These are phyloP conservation scores for Corythornis vintsioides DNA, from an alignment of 2,113 vertebrate species.

Conservation along the genomic window DNA sequence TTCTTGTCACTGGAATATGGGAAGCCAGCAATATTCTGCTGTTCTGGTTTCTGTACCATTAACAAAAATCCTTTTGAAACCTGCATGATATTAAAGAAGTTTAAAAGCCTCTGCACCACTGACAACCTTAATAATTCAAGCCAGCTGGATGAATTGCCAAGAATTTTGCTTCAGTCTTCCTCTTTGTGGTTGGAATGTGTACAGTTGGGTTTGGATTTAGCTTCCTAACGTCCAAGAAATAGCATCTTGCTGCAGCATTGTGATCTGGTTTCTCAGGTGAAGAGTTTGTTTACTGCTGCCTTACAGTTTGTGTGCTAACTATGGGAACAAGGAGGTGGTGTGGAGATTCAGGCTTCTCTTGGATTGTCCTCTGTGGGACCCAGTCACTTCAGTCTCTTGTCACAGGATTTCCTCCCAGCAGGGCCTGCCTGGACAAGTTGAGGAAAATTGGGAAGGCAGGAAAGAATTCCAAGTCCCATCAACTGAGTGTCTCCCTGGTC, in stretches of 20 bases:
- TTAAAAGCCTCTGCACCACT: background rate
- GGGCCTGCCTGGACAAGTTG: constrained; percentile 72
- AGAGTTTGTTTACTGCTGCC: constrained; percentile 19
- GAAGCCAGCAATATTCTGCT: background rate
- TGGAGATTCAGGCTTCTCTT: constrained; percentile 17
- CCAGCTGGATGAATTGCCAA: background rate
- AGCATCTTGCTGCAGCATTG: background rate
- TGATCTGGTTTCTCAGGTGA: background rate
- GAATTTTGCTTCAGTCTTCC: background rate
- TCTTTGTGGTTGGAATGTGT: background rate
- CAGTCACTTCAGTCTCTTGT: constrained; percentile 19
- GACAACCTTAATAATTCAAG: background rate
- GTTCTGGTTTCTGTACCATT: background rate
- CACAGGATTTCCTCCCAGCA: background rate
- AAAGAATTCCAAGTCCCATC: background rate
- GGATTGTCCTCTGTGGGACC: constrained; percentile 35
- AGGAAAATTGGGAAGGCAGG: background rate
- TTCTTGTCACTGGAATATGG: background rate
- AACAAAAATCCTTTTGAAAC: background rate
- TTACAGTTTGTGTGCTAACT: background rate
- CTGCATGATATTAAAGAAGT: background rate
- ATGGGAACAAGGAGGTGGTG: background rate
- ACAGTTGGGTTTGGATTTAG: background rate
- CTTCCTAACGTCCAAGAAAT: background rate
- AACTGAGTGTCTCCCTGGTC: background rate